Base-by-base conservation (phyloP, 2,888 invertebrate species). In the Epirrhoe alternata region DNA sequence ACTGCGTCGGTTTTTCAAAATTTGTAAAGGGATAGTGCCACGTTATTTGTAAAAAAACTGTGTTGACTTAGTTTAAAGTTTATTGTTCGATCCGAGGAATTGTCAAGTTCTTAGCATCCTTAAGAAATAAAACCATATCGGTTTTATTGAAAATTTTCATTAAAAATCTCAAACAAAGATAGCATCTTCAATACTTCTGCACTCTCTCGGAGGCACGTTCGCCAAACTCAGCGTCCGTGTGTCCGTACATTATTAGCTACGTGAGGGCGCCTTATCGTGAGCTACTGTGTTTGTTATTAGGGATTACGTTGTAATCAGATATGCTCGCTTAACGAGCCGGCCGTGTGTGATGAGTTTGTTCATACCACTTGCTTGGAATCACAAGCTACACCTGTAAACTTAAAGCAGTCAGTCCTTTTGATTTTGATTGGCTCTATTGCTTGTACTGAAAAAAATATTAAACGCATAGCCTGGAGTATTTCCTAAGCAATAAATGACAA, bases 291-390 rank as follows among this genome's bases (percentile, higher is more conserved):
- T 77, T 73, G 83, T 83, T 86, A 87, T 86, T 84, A 84, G 79
- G 83, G 84, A 83, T 84, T 81, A 84, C 77, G 77, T 78, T 80
- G 81, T 84, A 81, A 84, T 84, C 84, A 79, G 80, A 80, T 81
- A 79, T 72, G 75, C 70, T 76, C 76, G 75, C 74, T 77, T 75
- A 75, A 77, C 77, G 75, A 68, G 58, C 54, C 66, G 66, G 66
- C 76, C 76, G 74, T 77, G 76, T 75, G 72, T 70, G 60, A 57
- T 64, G 64, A 54, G 57, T 61, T 64, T 60, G 61, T 61, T 57
- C 50, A 53, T 54, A 57, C 53, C 49, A 60, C 64, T 60, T 42
- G 53, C n/a, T 47, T 24, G 57, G 57, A 50, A 42, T 56, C 33
- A 35, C 17, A 50, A n/a, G 17, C 45, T 66, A 62, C 7, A 62